Conservation (phyloP, 2,113 vertebrate genomes). For the Clinocottus analis region DNA sequence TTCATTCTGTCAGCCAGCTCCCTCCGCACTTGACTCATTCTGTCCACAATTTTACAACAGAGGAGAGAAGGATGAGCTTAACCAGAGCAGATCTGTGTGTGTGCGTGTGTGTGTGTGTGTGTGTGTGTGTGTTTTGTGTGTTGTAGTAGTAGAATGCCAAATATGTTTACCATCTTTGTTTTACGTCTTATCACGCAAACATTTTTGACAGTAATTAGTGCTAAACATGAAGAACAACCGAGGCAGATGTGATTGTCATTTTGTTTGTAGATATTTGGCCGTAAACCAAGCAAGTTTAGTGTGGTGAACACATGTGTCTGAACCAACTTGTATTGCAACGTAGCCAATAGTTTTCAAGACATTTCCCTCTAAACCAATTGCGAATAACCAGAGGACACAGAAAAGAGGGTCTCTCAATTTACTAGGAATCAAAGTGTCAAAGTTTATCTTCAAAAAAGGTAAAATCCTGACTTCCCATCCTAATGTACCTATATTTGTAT, state of each 20-base stretch:
- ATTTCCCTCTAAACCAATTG: not conserved
- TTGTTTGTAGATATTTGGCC: not conserved
- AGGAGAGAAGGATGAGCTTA: not conserved
- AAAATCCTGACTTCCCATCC: too few species aligned
- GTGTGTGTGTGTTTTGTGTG: not conserved
- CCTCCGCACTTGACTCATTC: not conserved
- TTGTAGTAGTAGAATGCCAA: not conserved
- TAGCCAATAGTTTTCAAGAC: not conserved
- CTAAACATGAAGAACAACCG: not conserved
- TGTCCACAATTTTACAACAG: slow-evolving; percentile 13
- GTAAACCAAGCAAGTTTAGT: not conserved
- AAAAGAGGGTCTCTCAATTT: not conserved
- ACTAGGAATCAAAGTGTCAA: not conserved
- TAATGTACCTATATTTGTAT: not conserved
- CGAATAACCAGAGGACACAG: not conserved
- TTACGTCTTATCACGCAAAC: not conserved
- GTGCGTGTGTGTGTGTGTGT: not conserved
- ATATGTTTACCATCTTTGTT: not conserved
- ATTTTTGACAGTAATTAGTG: not conserved
- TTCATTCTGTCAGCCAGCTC: slow-evolving; percentile 1
- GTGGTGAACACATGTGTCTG: not conserved
- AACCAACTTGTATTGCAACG: not conserved
- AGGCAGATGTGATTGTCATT: not conserved
- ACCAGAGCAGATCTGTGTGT: not conserved
- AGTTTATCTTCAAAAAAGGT: not conserved